These are phyloP conservation scores for Aramus guarauna DNA, from an alignment of 2,113 vertebrate species.

Conservation along the genomic window DNA sequence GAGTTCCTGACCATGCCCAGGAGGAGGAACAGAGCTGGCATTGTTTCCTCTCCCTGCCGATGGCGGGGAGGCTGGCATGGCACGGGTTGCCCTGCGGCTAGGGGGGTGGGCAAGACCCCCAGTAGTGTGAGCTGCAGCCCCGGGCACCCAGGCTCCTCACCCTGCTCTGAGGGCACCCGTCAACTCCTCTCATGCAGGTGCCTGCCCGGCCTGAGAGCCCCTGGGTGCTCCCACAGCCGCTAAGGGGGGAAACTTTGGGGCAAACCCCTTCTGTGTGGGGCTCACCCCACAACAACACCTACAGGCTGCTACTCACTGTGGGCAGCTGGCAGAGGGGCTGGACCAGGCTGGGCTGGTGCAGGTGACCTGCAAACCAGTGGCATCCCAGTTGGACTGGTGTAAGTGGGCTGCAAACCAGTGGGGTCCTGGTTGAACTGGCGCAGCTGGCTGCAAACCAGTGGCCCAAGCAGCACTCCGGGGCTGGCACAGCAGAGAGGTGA, in stretches of 20 bases:
- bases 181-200: neutral
- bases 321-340: neutral
- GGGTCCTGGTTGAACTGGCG: neutral
- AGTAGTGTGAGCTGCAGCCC: neutral
- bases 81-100: neutral
- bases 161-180: neutral
- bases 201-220: neutral
- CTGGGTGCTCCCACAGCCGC: neutral
- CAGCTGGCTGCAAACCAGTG: neutral
- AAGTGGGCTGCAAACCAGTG: neutral
- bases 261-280: neutral
- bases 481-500: neutral
- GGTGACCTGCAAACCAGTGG: neutral
- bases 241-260: neutral
- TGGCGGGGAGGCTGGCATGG: neutral
- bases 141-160: neutral
- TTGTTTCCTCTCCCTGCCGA: neutral
- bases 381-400: neutral
- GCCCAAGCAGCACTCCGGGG: neutral
- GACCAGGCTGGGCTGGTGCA: neutral
- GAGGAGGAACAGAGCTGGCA: neutral
- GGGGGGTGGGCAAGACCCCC: fast-evolving
- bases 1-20: neutral
- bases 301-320: neutral
- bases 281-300: neutral